Conservation (phyloP, 1,140 invertebrate species). For the Drosophila repleta region DNA sequence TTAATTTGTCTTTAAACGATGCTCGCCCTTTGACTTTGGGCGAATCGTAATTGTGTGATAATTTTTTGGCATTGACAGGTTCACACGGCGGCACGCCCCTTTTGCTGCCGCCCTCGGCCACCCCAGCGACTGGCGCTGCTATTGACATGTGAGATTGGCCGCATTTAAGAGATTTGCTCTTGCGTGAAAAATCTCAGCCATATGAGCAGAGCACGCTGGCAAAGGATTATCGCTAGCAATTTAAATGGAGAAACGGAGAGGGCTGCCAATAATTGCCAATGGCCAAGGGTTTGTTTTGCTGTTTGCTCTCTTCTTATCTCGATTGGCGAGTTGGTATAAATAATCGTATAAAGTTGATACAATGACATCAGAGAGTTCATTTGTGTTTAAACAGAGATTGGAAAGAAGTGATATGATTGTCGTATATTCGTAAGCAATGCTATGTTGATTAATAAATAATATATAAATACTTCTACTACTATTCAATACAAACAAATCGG, state of each 20-base stretch:
- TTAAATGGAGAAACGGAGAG: neutral
- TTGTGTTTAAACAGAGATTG: too few species aligned
- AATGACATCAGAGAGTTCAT: neutral
- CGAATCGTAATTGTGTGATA: conserved; percentile 47
- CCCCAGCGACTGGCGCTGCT: conserved; percentile 41
- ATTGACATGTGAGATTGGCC: conserved; percentile 75
- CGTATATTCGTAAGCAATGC: too few species aligned
- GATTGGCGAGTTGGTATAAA: conserved; percentile 6
- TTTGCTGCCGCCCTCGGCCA: neutral
- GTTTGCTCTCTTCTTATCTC: neutral
- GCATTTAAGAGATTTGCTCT: conserved; percentile 64
- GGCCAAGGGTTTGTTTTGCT: conserved; percentile 3
- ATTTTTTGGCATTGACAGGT: conserved; percentile 65
- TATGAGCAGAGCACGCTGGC: conserved; percentile 41
- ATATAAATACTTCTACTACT: too few species aligned
- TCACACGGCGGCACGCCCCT: conserved; percentile 30
- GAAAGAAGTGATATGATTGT: too few species aligned
- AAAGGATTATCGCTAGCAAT: conserved; percentile 65
- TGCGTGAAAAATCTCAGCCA: conserved; percentile 75
- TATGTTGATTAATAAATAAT: too few species aligned
- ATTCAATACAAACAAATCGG: too few species aligned
- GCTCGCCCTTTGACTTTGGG: conserved; percentile 29
- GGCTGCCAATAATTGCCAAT: conserved; percentile 1
- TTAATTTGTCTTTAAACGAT: conserved; percentile 80
- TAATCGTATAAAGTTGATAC: conserved; percentile 14